Conservation (phyloP, 2,888 invertebrate species). For the Ptychoptera contaminata region DNA sequence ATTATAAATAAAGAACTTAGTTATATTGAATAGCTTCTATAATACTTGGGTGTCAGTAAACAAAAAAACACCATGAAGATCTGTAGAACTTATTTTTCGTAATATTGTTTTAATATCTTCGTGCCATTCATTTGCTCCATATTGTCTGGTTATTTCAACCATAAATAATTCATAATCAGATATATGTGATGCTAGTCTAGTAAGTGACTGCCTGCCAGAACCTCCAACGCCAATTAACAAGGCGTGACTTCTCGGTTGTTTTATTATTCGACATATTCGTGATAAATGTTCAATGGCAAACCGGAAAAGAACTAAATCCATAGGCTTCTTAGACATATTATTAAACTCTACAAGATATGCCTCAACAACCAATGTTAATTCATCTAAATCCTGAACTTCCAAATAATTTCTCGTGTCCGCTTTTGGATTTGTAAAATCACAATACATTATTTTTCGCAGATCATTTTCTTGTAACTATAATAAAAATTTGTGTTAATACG, state of each 20-base stretch:
- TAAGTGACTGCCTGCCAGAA: constrained; percentile 82
- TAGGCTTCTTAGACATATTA: constrained; percentile 90
- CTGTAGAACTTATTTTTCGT: constrained; percentile 64
- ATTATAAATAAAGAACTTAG: not conserved
- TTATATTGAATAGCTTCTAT: not conserved
- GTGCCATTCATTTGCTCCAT: constrained; percentile 73
- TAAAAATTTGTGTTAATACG: too few species aligned
- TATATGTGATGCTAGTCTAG: constrained; percentile 81
- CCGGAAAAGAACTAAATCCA: constrained; percentile 87
- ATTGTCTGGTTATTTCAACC: constrained; percentile 82
- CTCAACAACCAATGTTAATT: constrained; percentile 67
- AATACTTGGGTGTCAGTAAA: constrained; percentile 77
- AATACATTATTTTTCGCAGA: constrained; percentile 74
- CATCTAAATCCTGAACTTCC: constrained; percentile 72
- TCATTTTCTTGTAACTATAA: constrained; percentile 60
- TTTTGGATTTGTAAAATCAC: constrained; percentile 91
- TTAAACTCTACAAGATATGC: constrained; percentile 82
- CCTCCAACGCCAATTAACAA: constrained; percentile 85
- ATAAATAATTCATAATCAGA: constrained; percentile 83
- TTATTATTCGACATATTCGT: constrained; percentile 74
- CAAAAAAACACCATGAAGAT: constrained; percentile 75
- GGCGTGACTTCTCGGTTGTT: constrained; percentile 83
- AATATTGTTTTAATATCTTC: constrained; percentile 78
- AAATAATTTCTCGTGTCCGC: constrained; percentile 75
- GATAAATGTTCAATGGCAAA: constrained; percentile 92